Conservation (phyloP, 2,113 vertebrate genomes). For the Phaethornis superciliosus region DNA sequence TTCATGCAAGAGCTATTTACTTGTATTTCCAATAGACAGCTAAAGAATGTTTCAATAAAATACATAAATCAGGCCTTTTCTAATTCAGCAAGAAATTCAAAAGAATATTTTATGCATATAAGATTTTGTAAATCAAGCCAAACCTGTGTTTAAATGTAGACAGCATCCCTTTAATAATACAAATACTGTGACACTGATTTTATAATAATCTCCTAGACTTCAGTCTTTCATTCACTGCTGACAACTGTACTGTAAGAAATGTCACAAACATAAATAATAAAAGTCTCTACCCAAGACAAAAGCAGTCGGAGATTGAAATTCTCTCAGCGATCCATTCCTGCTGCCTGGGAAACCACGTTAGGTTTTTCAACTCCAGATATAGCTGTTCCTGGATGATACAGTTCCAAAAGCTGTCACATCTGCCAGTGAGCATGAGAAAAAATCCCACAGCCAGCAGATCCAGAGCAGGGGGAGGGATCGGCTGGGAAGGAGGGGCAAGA, state of each 20-base stretch:
- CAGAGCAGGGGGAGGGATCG: constrained; percentile 66
- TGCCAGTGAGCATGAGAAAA: constrained; percentile 56
- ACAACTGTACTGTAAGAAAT: constrained; percentile 55
- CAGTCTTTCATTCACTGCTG: constrained; percentile 28
- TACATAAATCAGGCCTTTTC: constrained; percentile 18
- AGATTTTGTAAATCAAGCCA: constrained; percentile 39
- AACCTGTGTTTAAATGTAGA: constrained; percentile 48
- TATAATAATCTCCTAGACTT: constrained; percentile 40
- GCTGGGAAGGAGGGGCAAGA: constrained; percentile 54
- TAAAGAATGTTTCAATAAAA: constrained; percentile 21
- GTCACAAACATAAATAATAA: constrained; percentile 68
- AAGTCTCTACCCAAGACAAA: constrained; percentile 71
- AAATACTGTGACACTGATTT: constrained; percentile 40
- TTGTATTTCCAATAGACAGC: background rate
- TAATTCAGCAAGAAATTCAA: constrained; percentile 17
- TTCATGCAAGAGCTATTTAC: constrained; percentile 27
- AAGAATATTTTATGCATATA: constrained; percentile 20
- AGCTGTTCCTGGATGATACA: constrained; percentile 57
- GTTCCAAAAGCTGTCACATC: constrained; percentile 70
- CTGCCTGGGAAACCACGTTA: constrained; percentile 68
- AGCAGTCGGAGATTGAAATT: constrained; percentile 64
- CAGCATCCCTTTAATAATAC: constrained; percentile 26
- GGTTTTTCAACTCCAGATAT: constrained; percentile 59
- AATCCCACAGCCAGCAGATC: constrained; percentile 49
- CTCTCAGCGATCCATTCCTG: constrained; percentile 66